Percentiles rank a stretch among this genome's conserved stretches.
These are phyloP conservation scores for Protobothrops flavoviridis DNA, from an alignment of 2,113 vertebrate genomes.

Conservation along the genomic window DNA sequence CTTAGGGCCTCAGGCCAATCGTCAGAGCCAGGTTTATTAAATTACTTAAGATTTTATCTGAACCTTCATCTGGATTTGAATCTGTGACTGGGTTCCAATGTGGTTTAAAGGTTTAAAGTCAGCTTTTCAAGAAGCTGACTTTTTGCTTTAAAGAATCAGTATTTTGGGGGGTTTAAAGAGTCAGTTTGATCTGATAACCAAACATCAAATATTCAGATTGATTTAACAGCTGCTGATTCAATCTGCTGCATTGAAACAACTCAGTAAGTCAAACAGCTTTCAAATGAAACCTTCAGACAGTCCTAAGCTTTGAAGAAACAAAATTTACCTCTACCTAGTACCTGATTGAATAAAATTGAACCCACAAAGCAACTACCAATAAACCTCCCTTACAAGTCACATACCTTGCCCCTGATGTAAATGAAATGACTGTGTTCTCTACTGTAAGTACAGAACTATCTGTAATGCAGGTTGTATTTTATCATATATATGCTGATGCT, in stretches of 20 bases:
- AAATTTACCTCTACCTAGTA: neutral
- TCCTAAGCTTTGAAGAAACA: neutral
- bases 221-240: neutral
- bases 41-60: neutral
- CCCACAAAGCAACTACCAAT: neutral
- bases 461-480: neutral
- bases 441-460: neutral
- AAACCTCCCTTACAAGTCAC: neutral
- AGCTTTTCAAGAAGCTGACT: neutral
- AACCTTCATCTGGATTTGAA: neutral
- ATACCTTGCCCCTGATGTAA: neutral
- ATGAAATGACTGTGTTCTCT: neutral
- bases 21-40: neutral
- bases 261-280: neutral
- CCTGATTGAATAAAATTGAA: neutral
- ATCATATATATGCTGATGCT: neutral
- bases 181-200: neutral
- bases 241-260: neutral
- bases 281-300: neutral
- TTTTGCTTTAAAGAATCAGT: neutral
- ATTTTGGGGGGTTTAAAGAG: neutral
- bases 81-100: neutral
- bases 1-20: neutral
- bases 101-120: neutral
- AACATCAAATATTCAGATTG: neutral